Evolutionary conservation across 2,888 invertebrate genomes (phyloP), one percentile per base, ranked within the genome.

Genomic region (Coleophora deauratella): DNA sequence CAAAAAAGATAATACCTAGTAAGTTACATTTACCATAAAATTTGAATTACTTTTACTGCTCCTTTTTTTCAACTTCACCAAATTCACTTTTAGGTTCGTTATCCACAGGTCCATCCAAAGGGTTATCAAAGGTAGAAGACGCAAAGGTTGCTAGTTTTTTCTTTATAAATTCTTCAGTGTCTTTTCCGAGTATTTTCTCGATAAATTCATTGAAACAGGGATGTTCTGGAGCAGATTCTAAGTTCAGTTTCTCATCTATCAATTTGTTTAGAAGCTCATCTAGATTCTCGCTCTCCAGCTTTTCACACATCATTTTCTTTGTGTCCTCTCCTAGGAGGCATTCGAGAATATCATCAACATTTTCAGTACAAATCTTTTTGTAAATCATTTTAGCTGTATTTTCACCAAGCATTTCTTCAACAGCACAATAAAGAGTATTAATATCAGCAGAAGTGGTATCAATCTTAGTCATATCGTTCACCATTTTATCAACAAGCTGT

Each of bases 251-350:
- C 27, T 41, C 41, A 9, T 41, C 37, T 33, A 41, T 30, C 2
- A 41, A 28, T 7, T 41, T 41, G 12, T 41, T 41, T 9, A 41
- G 27, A n/a, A 41, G 30, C n/a, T 41, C 41, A n/a, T 41, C 41
- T 12, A 41, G 33, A 14, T 33, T 41, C 12, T 41, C 32, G n/a
- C 33, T 41, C 8, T 37, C 37, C 10, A 41, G 30, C 13, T 27
- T 36, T 10, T 41, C 27, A 27, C 41, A 36, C 4, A 41, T 41
- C 8, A 41, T 6, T 13, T 41, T 33, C 12, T 27, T 41, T 6
- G 41, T 41, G 9, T 41, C 41, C 13, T 36, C 33, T 10, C 41
- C 41, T 10, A 41, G 37, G 4, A 41, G 27, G 12, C 33, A 36
- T 33, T 27, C 41, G 9, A 41, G 32, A 11, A 41, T 27, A 10